Evolutionary conservation across 1,140 invertebrate genomes (phyloP), one percentile per base, ranked within the genome.

Genomic region (Formica exsecta): DNA sequence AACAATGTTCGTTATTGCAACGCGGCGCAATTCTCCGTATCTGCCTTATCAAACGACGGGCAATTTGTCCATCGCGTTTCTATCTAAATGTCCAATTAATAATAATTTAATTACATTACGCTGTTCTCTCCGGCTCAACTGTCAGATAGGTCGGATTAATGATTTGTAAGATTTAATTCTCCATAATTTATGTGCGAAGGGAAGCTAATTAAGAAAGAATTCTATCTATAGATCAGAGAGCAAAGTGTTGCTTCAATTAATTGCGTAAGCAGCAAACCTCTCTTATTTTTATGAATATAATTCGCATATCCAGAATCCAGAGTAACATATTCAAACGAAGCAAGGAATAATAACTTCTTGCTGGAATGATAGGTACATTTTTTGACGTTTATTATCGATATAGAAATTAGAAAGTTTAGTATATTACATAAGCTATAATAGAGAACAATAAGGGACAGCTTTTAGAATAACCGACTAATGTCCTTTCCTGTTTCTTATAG

Each of bases 101-200:
- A 83, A 83, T 83, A 83, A 83, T 83, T 74, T 83, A 83, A 83
- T 83, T 83, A 83, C 79, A 83, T 62, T 74, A 83, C 57, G 8
- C 68, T 36, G 64, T n/a, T 68, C 54, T 38, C 68, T 61, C 36
- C 68, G 3, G n/a, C 68, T 32, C 38, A 32, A 59, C 65, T 73
- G 79, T 81, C 68, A 74, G 51, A 16, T 57, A 38, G 61, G 57
- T 74, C 79, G 79, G 36, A 83, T 83, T 83, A 83, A 83, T 83
- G 79, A 83, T 74, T 83, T 83, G 79, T 74, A 83, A 83, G 79
- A 74, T 83, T 83, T 83, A 73, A 83, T 83, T 83, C 79, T 61
- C 36, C 68, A 32, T 74, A 74, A 83, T 83, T 71, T 83, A 83
- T 83, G 79, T 83, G 68, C 68, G 79, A 83, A 83, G 68, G 68